Conservation (phyloP, 2,888 invertebrate species). For the Teleogryllus oceanicus region DNA sequence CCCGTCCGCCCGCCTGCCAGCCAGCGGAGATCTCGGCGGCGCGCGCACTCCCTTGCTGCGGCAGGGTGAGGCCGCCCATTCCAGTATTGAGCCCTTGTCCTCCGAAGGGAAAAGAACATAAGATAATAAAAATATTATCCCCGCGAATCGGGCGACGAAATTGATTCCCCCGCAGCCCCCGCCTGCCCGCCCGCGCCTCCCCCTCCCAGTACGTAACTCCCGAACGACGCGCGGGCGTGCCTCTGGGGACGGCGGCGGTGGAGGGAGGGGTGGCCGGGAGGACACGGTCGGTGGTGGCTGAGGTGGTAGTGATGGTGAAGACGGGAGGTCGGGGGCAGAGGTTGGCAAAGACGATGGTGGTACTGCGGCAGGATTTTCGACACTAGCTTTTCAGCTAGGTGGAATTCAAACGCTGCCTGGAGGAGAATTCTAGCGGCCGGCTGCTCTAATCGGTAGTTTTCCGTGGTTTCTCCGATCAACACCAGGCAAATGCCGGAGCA, state of each 20-base stretch:
- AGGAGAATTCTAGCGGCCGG: too few relatives aligned
- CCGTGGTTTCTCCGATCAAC: too few relatives aligned
- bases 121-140: slow-evolving; percentile 18
- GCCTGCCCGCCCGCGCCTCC: neutral
- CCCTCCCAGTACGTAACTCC: neutral
- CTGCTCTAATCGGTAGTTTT: too few relatives aligned
- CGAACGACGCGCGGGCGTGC: neutral
- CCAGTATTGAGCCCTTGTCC: slow-evolving; percentile 18
- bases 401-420: too few relatives aligned
- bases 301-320: too few relatives aligned
- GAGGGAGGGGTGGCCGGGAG: neutral
- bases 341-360: too few relatives aligned
- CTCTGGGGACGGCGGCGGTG: neutral
- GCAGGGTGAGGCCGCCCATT: neutral
- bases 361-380: too few relatives aligned
- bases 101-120: neutral
- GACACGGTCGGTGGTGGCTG: too few relatives aligned
- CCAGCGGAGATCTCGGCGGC: neutral
- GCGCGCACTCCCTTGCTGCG: neutral
- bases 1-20: neutral
- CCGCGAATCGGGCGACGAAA: neutral
- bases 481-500: too few relatives aligned
- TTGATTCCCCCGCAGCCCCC: neutral
- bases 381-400: too few relatives aligned
- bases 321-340: too few relatives aligned